Conservation (phyloP, 2,888 invertebrate genomes). For the Agriopis aurantiaria region DNA sequence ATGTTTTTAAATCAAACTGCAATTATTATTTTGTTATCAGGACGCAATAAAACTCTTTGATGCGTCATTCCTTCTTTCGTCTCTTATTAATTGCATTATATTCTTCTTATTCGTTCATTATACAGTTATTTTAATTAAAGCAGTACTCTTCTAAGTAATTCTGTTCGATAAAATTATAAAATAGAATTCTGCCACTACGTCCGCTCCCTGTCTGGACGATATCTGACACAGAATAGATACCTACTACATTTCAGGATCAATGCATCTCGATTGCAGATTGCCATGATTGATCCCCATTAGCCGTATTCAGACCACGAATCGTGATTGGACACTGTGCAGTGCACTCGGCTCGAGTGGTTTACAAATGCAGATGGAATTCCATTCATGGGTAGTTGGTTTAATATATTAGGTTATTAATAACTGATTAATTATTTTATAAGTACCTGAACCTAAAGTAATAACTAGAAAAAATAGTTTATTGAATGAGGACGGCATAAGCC, state of each 20-base stretch:
- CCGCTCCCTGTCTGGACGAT: slow-evolving; percentile 26
- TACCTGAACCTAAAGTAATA: too few species aligned
- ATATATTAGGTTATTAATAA: slow-evolving; percentile 1
- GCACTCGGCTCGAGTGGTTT: slow-evolving; percentile 20
- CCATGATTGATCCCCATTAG: slow-evolving; percentile 47
- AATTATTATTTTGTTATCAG: too few species aligned
- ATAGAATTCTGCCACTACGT: slow-evolving; percentile 18
- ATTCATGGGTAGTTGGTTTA: slow-evolving; percentile 15
- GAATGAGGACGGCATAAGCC: too few species aligned
- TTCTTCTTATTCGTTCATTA: too few species aligned
- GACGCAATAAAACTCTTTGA: background rate
- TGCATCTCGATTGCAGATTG: slow-evolving; percentile 54
- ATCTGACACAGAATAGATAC: slow-evolving; percentile 2
- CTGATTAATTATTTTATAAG: background rate
- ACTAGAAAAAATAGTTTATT: too few species aligned
- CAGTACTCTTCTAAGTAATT: slow-evolving; percentile 23
- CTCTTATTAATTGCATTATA: too few species aligned
- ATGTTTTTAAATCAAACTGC: too few species aligned
- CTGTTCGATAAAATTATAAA: slow-evolving; percentile 16
- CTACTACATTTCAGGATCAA: slow-evolving; percentile 51
- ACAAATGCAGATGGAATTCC: slow-evolving; percentile 24
- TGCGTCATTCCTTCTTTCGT: background rate
- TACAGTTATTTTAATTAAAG: background rate
- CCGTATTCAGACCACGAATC: slow-evolving; percentile 41
- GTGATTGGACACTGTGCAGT: slow-evolving; percentile 38